phyloP scores from a whole-genome alignment of 2,113 vertebrate species.

The Tupaia tana region DNA sequence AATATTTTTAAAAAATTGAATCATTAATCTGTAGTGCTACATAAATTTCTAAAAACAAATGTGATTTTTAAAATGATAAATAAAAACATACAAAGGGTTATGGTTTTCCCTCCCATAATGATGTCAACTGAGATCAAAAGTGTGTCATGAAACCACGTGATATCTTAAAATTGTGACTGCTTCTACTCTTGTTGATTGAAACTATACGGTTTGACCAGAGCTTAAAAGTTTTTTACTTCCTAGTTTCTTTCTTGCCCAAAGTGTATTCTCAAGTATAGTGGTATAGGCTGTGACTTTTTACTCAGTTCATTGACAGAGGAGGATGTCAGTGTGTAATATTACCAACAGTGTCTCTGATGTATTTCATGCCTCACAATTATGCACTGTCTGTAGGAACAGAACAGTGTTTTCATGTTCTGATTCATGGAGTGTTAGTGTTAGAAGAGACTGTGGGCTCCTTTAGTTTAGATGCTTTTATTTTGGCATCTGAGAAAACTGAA shows the following conservation, averaged over 20 bases:
- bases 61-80: not conserved
- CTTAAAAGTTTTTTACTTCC: not conserved
- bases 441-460: not conserved
- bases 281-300: not conserved
- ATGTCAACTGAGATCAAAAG: not conserved
- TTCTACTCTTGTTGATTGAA: not conserved
- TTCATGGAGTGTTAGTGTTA: not conserved
- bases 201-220: not conserved
- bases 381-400: not conserved
- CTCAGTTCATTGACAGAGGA: not conserved
- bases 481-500: slow-evolving; percentile 15
- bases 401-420: not conserved
- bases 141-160: not conserved
- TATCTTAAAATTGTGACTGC: not conserved
- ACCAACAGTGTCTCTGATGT: not conserved
- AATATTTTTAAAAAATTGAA: not conserved
- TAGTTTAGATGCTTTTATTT: not conserved
- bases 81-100: not conserved
- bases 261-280: not conserved
- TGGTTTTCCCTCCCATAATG: not conserved
- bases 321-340: not conserved
- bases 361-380: not conserved
- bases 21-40: not conserved
- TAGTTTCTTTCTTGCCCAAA: not conserved
- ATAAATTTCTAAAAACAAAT: not conserved